A percentile compares a stretch with the other conserved stretches of the same genome.
Evolutionary conservation across 1,140 invertebrate species (phyloP).

Genomic region (Drosophila punjabiensis): DNA sequence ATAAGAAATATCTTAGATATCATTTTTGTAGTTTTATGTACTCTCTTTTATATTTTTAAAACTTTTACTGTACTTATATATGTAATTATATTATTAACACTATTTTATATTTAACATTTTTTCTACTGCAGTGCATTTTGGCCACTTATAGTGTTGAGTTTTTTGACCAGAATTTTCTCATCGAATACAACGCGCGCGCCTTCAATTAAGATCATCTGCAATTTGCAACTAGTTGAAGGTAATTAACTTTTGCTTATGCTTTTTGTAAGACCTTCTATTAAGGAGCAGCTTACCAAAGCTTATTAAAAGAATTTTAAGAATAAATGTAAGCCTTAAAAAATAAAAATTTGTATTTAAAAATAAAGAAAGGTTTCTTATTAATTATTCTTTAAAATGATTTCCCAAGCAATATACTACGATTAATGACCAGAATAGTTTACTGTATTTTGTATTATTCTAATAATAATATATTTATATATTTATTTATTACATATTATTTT

Average conservation of each 20-base stretch:
- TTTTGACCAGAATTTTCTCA: constrained; percentile 58
- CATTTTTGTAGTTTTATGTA: too few relatives aligned
- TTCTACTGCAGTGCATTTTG: background rate
- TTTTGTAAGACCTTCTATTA: background rate
- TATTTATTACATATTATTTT: background rate
- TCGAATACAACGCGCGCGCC: constrained; percentile 52
- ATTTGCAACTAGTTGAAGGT: constrained; percentile 63
- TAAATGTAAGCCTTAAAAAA: background rate
- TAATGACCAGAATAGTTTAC: background rate
- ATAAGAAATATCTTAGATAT: too few relatives aligned
- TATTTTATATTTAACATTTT: too few relatives aligned
- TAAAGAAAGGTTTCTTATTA: background rate
- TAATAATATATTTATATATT: background rate
- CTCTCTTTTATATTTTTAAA: background rate
- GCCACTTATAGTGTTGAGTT: constrained; percentile 61
- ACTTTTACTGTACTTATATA: background rate
- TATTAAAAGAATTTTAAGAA: background rate
- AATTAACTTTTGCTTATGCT: constrained; percentile 62
- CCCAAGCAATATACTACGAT: background rate
- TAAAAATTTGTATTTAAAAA: background rate
- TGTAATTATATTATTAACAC: too few relatives aligned
- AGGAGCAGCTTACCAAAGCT: background rate
- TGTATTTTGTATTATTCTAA: background rate
- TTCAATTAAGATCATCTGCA: constrained; percentile 81
- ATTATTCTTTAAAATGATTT: background rate